phyloP scores from a whole-genome alignment of 2,113 vertebrate genomes.

The Lates calcarifer region DNA sequence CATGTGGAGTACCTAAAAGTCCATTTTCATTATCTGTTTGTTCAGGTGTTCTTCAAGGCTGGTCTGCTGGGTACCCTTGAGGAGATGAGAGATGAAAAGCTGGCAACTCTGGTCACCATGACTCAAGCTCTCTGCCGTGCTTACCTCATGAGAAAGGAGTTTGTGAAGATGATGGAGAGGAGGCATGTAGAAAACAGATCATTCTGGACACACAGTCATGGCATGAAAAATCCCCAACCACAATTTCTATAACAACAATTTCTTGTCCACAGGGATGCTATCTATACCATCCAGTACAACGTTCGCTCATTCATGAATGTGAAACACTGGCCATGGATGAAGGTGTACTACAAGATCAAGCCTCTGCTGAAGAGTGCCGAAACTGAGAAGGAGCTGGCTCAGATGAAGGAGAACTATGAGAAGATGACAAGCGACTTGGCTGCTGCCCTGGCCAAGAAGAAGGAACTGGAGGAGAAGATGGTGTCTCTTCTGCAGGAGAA shows the following conservation, averaged over 20 bases:
- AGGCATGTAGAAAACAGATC: conserved; percentile 45
- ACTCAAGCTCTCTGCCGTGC: conserved; percentile 71
- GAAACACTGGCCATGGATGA: conserved; percentile 80
- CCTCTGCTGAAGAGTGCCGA: too few species aligned
- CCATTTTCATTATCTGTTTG: neutral
- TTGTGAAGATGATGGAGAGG: neutral
- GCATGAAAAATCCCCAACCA: neutral
- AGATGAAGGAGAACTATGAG: too few species aligned
- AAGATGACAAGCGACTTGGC: too few species aligned
- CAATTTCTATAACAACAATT: neutral
- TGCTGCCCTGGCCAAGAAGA: too few species aligned
- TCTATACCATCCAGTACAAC: conserved; percentile 72
- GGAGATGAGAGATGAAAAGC: conserved; percentile 74
- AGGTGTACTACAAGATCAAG: conserved; percentile 80
- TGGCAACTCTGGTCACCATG: conserved; percentile 70
- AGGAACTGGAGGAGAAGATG: too few species aligned
- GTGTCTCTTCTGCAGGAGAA: too few species aligned
- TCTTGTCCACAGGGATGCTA: conserved; percentile 58
- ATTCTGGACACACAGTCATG: neutral
- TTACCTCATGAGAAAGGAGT: conserved; percentile 65
- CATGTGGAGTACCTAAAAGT: too few species aligned
- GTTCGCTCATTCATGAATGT: conserved; percentile 78
- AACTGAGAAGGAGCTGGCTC: too few species aligned
- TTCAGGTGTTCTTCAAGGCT: conserved; percentile 72
- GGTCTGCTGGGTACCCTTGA: conserved; percentile 74